phyloP scores from a whole-genome alignment of 2,888 invertebrate species.

The Drosophila crucigera region DNA sequence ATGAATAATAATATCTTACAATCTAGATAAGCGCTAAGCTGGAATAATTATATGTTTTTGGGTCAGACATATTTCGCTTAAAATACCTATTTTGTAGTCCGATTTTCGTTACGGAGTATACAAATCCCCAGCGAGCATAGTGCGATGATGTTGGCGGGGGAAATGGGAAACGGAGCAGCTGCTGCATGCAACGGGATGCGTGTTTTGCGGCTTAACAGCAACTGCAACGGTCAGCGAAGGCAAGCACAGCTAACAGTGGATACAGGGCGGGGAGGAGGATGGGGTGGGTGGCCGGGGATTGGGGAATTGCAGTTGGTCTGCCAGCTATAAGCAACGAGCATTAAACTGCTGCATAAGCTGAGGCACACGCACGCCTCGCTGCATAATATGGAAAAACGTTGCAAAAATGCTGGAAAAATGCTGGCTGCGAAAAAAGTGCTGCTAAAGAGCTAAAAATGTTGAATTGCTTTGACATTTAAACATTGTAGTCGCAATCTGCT shows the following conservation, averaged over 20 bases:
- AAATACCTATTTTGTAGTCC: background rate
- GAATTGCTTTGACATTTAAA: conserved; percentile 60
- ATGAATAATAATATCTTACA: background rate
- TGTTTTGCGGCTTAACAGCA: conserved; percentile 57
- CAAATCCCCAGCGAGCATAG: conserved; percentile 7
- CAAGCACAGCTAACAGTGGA: background rate
- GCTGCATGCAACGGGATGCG: conserved; percentile 46
- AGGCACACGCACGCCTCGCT: conserved; percentile 43
- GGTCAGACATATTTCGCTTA: background rate
- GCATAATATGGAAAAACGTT: conserved; percentile 33
- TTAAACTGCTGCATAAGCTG: conserved; percentile 68
- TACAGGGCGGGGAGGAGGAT: background rate
- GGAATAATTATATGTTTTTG: background rate
- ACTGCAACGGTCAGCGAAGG: conserved; percentile 52
- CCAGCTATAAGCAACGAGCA: conserved; percentile 25
- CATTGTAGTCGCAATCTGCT: conserved; percentile 44
- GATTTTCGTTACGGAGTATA: conserved; percentile 6
- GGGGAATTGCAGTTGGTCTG: background rate
- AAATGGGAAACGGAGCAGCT: conserved; percentile 10
- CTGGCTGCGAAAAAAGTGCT: background rate
- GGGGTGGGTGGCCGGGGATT: background rate
- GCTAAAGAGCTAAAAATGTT: conserved; percentile 20
- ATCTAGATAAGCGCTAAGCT: background rate
- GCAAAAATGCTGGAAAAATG: conserved; percentile 31
- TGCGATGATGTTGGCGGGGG: background rate